Conservation (phyloP, 2,797 vertebrate species). For the Takifugu rubripes region DNA sequence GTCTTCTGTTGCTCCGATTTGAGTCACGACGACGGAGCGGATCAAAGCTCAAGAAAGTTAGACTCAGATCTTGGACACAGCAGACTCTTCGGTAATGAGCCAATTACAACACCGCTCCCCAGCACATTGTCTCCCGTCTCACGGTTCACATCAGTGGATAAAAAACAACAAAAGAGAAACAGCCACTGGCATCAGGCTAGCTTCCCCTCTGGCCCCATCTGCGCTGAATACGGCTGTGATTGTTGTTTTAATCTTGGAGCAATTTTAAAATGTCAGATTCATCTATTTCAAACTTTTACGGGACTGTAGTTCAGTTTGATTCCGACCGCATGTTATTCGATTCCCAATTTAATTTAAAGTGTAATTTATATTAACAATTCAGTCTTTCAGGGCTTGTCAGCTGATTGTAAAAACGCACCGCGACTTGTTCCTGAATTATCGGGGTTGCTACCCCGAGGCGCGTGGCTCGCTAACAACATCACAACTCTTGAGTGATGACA, state of each 20-base stretch:
- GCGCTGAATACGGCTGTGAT: constrained; percentile 41
- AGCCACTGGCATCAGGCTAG: constrained; percentile 16
- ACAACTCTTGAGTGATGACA: constrained; percentile 42
- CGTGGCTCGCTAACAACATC: constrained; percentile 18
- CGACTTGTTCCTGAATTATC: constrained; percentile 34
- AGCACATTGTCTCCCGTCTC: constrained; percentile 46
- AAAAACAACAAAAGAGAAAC: constrained; percentile 9
- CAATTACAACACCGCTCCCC: constrained; percentile 57
- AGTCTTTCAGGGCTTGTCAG: constrained; percentile 42
- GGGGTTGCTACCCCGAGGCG: constrained; percentile 35
- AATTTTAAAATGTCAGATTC: constrained; percentile 13
- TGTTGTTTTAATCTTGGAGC: constrained; percentile 32
- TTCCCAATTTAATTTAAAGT: constrained; percentile 11
- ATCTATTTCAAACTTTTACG: constrained; percentile 10
- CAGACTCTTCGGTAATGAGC: constrained; percentile 48
- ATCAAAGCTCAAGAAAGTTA: constrained; percentile 55
- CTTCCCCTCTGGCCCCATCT: constrained; percentile 42
- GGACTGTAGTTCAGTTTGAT: constrained; percentile 5
- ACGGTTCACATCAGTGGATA: constrained; percentile 34
- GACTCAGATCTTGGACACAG: constrained; percentile 44
- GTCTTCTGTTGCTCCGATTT: constrained; percentile 47
- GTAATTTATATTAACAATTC: background rate
- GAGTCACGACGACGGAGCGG: constrained; percentile 33
- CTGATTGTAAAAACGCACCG: constrained; percentile 27
- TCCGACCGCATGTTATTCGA: background rate